Base-by-base conservation (phyloP, 1,140 invertebrate genomes). In the Alviniconcha marisindica region DNA sequence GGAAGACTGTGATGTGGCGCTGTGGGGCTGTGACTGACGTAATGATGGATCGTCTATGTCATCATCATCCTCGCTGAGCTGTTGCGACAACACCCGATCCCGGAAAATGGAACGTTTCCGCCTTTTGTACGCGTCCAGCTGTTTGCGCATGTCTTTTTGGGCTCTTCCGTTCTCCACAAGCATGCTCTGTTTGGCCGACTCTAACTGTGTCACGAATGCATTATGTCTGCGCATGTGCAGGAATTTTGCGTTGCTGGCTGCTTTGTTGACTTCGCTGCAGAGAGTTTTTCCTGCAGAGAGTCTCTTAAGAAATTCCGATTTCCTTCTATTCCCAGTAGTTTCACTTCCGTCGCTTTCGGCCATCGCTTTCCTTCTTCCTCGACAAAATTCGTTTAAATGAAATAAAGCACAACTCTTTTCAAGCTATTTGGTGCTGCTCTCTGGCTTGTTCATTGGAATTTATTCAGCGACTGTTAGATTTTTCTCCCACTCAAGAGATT, bases 231-330 rank as follows among this genome's bases (percentile, higher is more conserved):
- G 80, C 80, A 82, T 82, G 66, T 71, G 66, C 40, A 82, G 80
- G 42, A 82, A 74, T 36, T 82, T 82, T 21, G 80, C 44, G 42
- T 82, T 82, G 66, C 80, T 82, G 38, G 66, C 44, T 12, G 80
- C 80, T 21, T 82, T 82, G 80, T 82, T 82, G 38, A 82, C 66
- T 28, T 82, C 80, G 69, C 80, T 82, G 44, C 80, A 82, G 24
- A 82, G 42, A 7, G 80, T 82, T 42, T 82, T 82, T 18, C 80
- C 80, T 14, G 63, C 42, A 5, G 80, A 73, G 2, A 82, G 66
- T n/a, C 66, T 69, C 44, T 82, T 82, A 3, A 82, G 80, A n/a
- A 82, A 42, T 31, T 82, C 80, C 14, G 71, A 42, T 33, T 66
- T 66, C 28, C 48, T 51, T 7, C 7, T 31, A n/a, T 14, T 31